These are phyloP conservation scores for Cataglyphis cursor DNA, from an alignment of 2,888 invertebrate genomes.

Conservation along the genomic window DNA sequence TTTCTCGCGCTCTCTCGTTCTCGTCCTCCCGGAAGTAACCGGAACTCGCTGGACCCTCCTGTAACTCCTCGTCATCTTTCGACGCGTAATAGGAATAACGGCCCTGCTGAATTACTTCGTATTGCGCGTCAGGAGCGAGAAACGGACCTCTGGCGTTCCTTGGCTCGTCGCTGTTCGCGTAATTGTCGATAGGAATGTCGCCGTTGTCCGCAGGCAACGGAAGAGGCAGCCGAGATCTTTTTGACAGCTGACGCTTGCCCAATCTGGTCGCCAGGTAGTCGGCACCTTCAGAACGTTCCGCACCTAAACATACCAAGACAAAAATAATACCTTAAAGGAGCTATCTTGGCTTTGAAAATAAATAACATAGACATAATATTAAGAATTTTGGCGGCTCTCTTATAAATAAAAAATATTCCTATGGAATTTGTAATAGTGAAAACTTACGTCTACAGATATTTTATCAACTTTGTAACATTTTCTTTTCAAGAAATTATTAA, in stretches of 20 bases:
- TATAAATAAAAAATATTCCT: conserved; percentile 1
- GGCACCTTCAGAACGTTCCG: conserved; percentile 86
- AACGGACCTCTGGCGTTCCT: conserved; percentile 86
- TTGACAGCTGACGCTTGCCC: conserved; percentile 89
- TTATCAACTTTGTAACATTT: background rate
- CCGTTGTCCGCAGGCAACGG: conserved; percentile 76
- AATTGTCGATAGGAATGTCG: conserved; percentile 80
- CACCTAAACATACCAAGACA: conserved; percentile 64
- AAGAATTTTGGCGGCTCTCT: background rate
- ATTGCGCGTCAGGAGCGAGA: conserved; percentile 89
- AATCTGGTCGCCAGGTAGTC: conserved; percentile 89
- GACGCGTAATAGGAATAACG: conserved; percentile 82
- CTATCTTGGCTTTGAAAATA: background rate
- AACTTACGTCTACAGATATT: background rate
- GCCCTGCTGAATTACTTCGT: conserved; percentile 88
- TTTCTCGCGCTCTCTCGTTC: conserved; percentile 82
- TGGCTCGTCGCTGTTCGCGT: conserved; percentile 80
- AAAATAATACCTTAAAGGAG: background rate
- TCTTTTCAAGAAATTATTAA: background rate
- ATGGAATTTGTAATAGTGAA: background rate
- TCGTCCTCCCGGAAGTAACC: conserved; percentile 76
- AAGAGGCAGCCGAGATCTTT: conserved; percentile 88
- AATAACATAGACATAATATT: background rate
- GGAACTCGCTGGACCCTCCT: conserved; percentile 76
- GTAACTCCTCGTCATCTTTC: conserved; percentile 80